Percentiles rank a stretch among this genome's conserved stretches.
Evolutionary conservation across 2,888 invertebrate genomes (phyloP).

Genomic region (Ormyrus labotus): DNA sequence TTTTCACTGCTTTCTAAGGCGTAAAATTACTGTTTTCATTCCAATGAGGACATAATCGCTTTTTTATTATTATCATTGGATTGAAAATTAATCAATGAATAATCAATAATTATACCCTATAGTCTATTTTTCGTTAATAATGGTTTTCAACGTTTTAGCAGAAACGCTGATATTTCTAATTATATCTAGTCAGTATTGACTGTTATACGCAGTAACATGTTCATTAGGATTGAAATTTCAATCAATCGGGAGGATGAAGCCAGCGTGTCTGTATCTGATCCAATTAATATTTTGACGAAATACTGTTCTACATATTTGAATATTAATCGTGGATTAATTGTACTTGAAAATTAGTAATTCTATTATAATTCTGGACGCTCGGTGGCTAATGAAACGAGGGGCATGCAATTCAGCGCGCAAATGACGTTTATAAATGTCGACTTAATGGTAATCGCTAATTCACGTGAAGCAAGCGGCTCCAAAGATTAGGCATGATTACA

Average conservation of each 20-base stretch:
- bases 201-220: not conserved
- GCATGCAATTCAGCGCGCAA: not conserved
- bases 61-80: too few species aligned
- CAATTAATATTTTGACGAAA: constrained; percentile 44
- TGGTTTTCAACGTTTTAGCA: too few species aligned
- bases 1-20: too few species aligned
- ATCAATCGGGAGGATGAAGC: constrained; percentile 33
- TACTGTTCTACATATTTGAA: constrained; percentile 8
- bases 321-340: constrained; percentile 45
- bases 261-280: constrained; percentile 16
- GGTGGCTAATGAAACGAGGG: constrained; percentile 17
- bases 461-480: too few species aligned
- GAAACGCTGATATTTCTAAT: too few species aligned
- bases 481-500: not conserved
- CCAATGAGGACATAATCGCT: too few species aligned
- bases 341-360: constrained; percentile 44
- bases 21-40: too few species aligned
- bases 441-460: constrained; percentile 17
- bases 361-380: constrained; percentile 6
- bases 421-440: constrained; percentile 11
- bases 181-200: too few species aligned
- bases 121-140: too few species aligned
- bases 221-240: constrained; percentile 29
- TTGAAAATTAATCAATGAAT: too few species aligned
- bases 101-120: too few species aligned